Conservation (phyloP, 2,797 vertebrate genomes). For the Uromys caudimaculatus region DNA sequence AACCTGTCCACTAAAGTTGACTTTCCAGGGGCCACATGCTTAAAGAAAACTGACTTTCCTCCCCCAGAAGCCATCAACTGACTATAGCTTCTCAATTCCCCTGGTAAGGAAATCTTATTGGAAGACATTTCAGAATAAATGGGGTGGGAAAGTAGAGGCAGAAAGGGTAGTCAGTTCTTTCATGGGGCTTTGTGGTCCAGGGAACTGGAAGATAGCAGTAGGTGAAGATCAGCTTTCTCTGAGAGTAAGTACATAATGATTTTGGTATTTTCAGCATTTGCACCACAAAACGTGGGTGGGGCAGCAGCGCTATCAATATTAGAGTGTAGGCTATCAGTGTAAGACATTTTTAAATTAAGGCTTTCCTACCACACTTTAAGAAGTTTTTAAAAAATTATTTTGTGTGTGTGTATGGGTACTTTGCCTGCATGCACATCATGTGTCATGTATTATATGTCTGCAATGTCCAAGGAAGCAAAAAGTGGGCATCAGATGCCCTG, state of each 20-base stretch:
- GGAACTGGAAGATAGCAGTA: neutral
- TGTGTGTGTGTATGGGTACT: neutral
- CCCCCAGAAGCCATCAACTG: neutral
- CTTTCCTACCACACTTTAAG: neutral
- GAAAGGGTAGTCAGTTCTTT: neutral
- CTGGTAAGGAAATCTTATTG: neutral
- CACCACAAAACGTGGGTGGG: neutral
- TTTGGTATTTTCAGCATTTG: constrained; percentile 25
- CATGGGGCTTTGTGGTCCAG: neutral
- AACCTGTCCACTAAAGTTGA: neutral
- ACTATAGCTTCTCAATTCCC: neutral
- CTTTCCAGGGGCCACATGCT: neutral
- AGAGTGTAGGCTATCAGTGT: neutral
- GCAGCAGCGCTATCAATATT: neutral
- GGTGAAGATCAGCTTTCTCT: neutral
- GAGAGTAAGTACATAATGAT: neutral
- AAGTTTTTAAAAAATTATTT: neutral
- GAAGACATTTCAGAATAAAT: neutral
- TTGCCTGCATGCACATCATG: neutral
- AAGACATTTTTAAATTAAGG: constrained; percentile 57
- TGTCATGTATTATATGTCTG: neutral
- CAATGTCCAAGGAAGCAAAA: neutral
- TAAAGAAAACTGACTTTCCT: neutral
- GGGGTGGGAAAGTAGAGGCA: neutral
- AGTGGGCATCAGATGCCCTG: neutral